Conservation (phyloP, 2,797 vertebrate genomes). For the Cyprinella venusta region DNA sequence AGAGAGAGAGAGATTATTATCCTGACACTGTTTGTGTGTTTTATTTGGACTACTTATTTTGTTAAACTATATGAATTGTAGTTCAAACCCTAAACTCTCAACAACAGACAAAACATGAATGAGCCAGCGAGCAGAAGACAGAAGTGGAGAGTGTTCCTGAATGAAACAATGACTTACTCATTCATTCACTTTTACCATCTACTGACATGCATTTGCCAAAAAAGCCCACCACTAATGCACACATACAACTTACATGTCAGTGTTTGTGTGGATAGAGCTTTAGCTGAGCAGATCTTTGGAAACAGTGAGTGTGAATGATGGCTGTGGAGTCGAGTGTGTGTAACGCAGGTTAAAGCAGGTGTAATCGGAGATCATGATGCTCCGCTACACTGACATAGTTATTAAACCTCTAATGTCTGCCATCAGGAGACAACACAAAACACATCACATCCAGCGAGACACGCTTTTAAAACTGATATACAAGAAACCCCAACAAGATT, state of each 20-base stretch:
- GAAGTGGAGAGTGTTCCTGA: neutral
- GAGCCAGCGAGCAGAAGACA: neutral
- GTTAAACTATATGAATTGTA: neutral
- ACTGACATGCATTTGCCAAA: neutral
- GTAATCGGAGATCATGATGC: conserved; percentile 72
- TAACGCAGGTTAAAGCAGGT: conserved; percentile 64
- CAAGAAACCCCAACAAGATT: conserved; percentile 32
- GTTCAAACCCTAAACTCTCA: neutral
- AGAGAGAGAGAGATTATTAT: neutral
- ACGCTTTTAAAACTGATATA: conserved; percentile 18
- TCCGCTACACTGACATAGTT: conserved; percentile 8
- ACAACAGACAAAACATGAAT: neutral
- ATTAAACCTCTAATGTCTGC: conserved; percentile 62
- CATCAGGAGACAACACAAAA: conserved; percentile 51
- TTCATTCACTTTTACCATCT: neutral
- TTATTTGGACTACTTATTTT: neutral
- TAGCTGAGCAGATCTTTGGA: neutral
- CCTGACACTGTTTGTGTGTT: neutral
- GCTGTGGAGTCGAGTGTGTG: conserved; percentile 64
- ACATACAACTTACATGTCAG: neutral
- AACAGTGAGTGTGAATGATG: conserved; percentile 27
- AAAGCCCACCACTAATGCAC: neutral
- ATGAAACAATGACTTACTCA: neutral
- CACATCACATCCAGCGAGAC: neutral
- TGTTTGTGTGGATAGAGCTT: neutral